Conservation (phyloP, 2,797 vertebrate genomes). For the Poecile montanus region DNA sequence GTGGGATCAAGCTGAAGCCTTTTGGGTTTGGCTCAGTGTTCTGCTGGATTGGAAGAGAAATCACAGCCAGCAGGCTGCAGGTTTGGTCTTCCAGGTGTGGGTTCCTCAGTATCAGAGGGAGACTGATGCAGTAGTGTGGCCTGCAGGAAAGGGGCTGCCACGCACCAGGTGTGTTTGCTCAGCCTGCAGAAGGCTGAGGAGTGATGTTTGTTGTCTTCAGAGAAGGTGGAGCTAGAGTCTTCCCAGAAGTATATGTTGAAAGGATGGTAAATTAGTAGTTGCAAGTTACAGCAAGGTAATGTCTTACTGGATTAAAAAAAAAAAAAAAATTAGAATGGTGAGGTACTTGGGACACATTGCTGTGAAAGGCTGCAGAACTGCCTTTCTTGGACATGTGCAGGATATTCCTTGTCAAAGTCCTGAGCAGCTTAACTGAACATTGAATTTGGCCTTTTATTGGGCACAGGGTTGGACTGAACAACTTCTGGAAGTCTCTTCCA, state of each 20-base stretch:
- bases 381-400: not conserved
- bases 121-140: not conserved
- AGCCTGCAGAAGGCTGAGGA: not conserved
- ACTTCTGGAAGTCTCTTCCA: not conserved
- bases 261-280: constrained; percentile 25
- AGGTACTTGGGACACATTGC: not conserved
- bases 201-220: not conserved
- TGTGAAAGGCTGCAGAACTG: not conserved
- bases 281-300: constrained; percentile 14
- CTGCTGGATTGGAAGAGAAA: not conserved
- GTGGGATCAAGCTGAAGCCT: not conserved
- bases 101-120: not conserved
- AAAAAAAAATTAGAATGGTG: not conserved
- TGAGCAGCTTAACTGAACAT: not conserved
- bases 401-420: not conserved
- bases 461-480: not conserved
- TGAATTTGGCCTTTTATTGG: not conserved
- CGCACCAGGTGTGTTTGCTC: not conserved
- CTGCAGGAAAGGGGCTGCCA: not conserved
- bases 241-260: not conserved
- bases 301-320: constrained; percentile 1
- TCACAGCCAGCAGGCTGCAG: not conserved
- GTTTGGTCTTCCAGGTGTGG: not conserved
- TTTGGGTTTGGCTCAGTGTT: not conserved
- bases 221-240: not conserved